phyloP scores from a whole-genome alignment of 2,888 invertebrate genomes.

The Stratiomys singularior region DNA sequence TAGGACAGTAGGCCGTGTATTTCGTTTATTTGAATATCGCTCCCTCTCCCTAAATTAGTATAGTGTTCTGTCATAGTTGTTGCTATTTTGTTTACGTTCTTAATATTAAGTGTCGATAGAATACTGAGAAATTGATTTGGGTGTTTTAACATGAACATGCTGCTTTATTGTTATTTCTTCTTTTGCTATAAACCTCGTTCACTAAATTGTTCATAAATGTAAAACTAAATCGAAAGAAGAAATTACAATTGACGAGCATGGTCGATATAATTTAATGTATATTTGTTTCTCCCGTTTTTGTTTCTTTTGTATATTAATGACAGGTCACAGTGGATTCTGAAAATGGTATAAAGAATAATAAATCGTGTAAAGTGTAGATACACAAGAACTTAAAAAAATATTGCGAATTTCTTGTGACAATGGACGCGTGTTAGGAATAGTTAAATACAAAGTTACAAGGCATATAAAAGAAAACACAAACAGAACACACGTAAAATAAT shows the following conservation, averaged over 20 bases:
- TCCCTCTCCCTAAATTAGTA: not conserved
- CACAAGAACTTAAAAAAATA: not conserved
- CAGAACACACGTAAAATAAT: constrained; percentile 12
- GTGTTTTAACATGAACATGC: not conserved
- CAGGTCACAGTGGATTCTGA: not conserved
- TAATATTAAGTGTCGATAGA: not conserved
- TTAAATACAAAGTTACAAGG: not conserved
- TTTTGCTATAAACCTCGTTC: not conserved
- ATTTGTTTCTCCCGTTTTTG: not conserved
- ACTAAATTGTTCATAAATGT: not conserved
- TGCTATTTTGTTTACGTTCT: not conserved
- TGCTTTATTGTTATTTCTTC: constrained; percentile 12
- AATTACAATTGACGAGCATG: constrained; percentile 1
- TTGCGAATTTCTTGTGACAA: not conserved
- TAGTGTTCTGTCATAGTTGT: not conserved
- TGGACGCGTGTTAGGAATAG: not conserved
- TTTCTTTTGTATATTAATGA: not conserved
- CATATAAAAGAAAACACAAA: not conserved
- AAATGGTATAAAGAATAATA: not conserved
- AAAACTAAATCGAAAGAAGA: not conserved
- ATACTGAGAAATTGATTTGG: not conserved
- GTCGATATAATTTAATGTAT: not conserved
- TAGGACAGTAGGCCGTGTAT: too few species aligned
- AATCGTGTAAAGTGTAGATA: not conserved
- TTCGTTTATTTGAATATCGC: too few species aligned